Evolutionary conservation across 2,888 invertebrate genomes (phyloP).

Genomic region (Caenorhabditis sp.): DNA sequence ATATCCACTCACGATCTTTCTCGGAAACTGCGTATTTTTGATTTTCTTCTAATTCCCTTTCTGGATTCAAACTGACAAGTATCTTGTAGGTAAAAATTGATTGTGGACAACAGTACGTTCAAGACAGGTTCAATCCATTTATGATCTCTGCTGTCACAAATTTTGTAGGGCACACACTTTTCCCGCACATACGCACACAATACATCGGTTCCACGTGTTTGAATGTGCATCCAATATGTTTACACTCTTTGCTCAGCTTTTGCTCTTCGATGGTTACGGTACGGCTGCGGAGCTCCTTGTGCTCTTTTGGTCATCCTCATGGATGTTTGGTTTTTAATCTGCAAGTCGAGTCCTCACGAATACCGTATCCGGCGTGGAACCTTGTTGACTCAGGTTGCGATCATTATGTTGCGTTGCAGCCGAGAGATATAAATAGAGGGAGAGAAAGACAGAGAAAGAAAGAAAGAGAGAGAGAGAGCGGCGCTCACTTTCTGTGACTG

Average conservation of each 20-base stretch:
- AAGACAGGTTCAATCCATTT: neutral
- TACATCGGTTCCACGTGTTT: constrained; percentile 13
- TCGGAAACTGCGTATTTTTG: constrained; percentile 5
- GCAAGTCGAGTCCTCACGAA: neutral
- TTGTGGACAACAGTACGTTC: neutral
- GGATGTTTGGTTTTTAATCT: constrained; percentile 43
- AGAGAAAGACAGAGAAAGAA: too few species aligned
- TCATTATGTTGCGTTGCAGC: too few species aligned
- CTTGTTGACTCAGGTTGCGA: constrained; percentile 28
- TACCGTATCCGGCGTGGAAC: neutral
- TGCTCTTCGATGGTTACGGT: constrained; percentile 19
- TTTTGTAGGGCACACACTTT: neutral
- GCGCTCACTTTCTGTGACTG: too few species aligned
- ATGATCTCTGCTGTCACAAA: constrained; percentile 20
- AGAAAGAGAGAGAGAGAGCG: too few species aligned
- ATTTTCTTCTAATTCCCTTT: neutral
- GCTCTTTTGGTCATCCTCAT: constrained; percentile 20
- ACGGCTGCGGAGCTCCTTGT: neutral
- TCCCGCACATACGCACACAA: neutral
- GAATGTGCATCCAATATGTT: neutral
- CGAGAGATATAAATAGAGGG: too few species aligned
- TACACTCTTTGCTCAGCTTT: constrained; percentile 13
- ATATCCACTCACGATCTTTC: neutral
- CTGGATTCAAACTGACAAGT: neutral
- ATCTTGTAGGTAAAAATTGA: neutral